Evolutionary conservation across 2,797 vertebrate genomes (phyloP), one percentile per base, ranked within the genome.

Genomic region (Gallinago stenura): DNA sequence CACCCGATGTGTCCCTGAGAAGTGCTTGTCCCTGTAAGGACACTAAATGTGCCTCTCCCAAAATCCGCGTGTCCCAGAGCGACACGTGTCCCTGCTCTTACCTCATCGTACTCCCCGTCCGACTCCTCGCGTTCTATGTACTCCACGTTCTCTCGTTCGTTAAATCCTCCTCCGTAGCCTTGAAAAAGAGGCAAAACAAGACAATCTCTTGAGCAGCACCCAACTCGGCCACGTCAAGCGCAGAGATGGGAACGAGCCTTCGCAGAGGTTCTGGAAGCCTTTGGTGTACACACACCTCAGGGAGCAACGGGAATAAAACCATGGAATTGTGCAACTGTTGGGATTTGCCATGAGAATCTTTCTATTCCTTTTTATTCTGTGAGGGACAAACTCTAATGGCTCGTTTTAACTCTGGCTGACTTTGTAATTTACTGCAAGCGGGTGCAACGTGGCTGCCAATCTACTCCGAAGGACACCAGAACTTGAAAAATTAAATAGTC

Each of bases 81-180:
- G 9, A 10, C 0, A 56, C 9, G 21, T 14, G 54, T 0, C 24
- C 30, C 69, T 18, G 11, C 6, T 8, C 97, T 95, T 82, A 99
- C 99, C 98, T 99, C 99, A 95, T 99, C 99, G 28, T 99, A 99
- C 97, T 99, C 99, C 31, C 99, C 99, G 62, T 99, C 99, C 2
- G 99, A 99, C 83, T 99, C 99, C 93, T 99, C 99, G 25, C 99
- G 98, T 97, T 99, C 99, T 81, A 99, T 99, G 93, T 99, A 99
- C 30, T 99, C 99, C 46, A 99, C 99, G 56, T 99, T 99, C 95
- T 99, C 99, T 87, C 99, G 98, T 90, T 99, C 99, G 83, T 99
- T 99, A 96, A 99, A 99, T 43, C 99, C 99, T 83, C 99, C 99
- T 72, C 99, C 99, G 25, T 99, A 99, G 30, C 99, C 99, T 99